Percentiles rank a stretch among this genome's conserved stretches.
These are phyloP conservation scores for Aviceda subcristata DNA, from an alignment of 2,113 vertebrate genomes.

Conservation along the genomic window DNA sequence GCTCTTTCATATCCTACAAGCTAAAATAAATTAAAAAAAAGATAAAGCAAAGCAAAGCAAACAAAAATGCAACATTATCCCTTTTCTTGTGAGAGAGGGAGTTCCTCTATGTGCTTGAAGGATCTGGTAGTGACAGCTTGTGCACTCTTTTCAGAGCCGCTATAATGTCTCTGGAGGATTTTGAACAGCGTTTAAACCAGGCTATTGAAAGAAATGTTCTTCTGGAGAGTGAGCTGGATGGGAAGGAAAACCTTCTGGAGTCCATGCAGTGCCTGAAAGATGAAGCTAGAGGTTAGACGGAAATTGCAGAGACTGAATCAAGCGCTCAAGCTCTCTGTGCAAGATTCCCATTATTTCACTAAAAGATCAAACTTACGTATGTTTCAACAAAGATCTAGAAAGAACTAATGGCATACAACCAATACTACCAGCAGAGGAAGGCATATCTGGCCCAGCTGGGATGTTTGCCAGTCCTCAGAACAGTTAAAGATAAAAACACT, in stretches of 20 bases:
- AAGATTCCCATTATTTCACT: no score
- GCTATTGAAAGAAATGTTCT: constrained; percentile 97
- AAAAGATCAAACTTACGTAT: no score
- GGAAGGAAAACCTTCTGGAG: constrained; percentile 94
- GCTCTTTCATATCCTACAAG: background rate
- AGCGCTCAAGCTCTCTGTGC: no score
- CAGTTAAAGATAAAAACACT: no score
- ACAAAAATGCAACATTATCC: background rate
- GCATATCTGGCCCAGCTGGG: no score
- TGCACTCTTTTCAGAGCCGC: constrained; percentile 81
- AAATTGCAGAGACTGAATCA: no score
- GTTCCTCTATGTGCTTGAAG: background rate
- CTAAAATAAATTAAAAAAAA: background rate
- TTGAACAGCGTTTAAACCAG: constrained; percentile 95
- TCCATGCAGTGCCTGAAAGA: constrained; percentile 96
- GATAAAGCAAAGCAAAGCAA: background rate
- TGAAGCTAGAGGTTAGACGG: constrained; percentile 88
- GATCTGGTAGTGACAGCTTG: background rate
- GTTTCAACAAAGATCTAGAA: no score
- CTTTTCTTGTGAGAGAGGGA: background rate
- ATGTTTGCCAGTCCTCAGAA: no score
- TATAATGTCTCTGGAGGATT: constrained; percentile 97
- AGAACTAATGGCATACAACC: no score
- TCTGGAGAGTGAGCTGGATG: constrained; percentile 95
- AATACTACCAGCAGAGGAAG: no score